Conservation (phyloP, 2,797 vertebrate species). For the Morelia viridis region DNA sequence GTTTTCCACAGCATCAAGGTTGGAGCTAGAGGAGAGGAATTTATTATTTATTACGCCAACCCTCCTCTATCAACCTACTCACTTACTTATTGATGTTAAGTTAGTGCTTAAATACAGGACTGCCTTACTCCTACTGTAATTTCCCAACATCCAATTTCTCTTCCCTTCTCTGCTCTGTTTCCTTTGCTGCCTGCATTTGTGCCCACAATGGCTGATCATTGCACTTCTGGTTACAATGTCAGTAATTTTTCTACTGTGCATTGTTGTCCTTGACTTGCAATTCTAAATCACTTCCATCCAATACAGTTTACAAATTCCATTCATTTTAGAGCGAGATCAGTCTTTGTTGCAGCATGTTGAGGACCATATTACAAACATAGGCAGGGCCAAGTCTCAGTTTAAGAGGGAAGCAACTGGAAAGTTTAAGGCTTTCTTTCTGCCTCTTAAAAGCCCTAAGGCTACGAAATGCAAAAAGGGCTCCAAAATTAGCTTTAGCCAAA, state of each 20-base stretch:
- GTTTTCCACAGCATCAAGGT: not conserved
- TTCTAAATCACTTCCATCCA: not conserved
- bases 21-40: not conserved
- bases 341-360: not conserved
- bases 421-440: not conserved
- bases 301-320: not conserved
- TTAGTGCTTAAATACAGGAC: not conserved
- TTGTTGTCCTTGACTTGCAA: not conserved
- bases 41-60: not conserved
- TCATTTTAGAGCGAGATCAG: not conserved
- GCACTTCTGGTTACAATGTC: not conserved
- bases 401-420: not conserved
- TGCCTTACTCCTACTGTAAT: not conserved
- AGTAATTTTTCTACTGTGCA: not conserved
- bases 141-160: not conserved
- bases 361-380: not conserved
- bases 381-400: not conserved
- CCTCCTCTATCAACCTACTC: not conserved
- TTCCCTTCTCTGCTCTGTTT: not conserved
- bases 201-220: not conserved
- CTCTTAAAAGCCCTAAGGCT: not conserved
- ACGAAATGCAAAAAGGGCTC: not conserved
- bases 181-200: not conserved
- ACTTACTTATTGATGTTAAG: not conserved
- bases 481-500: not conserved